phyloP scores from a whole-genome alignment of 2,797 vertebrate genomes.

The Halcyon badia region DNA sequence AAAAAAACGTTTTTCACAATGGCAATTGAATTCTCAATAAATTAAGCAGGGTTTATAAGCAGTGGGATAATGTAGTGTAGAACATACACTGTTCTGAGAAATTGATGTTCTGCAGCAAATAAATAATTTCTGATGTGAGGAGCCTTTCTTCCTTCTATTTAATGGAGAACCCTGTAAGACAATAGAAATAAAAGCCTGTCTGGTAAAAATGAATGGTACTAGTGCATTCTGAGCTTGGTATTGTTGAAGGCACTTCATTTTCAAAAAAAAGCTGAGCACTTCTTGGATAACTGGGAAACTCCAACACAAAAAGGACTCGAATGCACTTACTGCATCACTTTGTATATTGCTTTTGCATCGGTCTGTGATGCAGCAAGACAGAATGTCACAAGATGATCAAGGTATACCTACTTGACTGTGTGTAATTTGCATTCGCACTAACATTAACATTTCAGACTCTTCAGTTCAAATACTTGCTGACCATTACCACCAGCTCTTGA shows the following conservation, averaged over 20 bases:
- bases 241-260: neutral
- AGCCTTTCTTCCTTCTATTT: slow-evolving; percentile 1
- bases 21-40: neutral
- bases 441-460: neutral
- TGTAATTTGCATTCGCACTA: neutral
- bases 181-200: neutral
- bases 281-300: neutral
- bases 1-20: neutral
- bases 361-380: neutral
- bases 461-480: neutral
- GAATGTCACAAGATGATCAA: neutral
- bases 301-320: neutral
- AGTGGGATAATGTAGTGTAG: neutral
- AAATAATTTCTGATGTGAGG: neutral
- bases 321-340: neutral
- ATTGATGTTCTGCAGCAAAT: neutral
- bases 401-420: neutral
- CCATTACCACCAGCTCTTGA: neutral
- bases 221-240: neutral
- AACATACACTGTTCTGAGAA: neutral
- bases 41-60: neutral
- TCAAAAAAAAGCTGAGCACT: neutral
- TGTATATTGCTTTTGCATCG: neutral
- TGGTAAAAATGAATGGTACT: neutral
- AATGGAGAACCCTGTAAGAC: neutral